Conservation (phyloP, 2,888 invertebrate genomes). For the Loripinus fragilis region DNA sequence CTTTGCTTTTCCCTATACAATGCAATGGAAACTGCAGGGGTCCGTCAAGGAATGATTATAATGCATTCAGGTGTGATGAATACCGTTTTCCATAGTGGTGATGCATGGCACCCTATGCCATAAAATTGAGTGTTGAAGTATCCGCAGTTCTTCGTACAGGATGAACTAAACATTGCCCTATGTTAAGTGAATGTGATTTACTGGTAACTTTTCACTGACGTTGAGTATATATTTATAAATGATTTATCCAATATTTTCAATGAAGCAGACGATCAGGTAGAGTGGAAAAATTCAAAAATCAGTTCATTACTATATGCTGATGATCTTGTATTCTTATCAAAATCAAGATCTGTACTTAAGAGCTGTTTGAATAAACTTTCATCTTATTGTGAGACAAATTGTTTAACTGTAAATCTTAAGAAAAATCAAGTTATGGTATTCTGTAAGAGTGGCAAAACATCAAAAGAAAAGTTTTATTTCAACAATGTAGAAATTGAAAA, state of each 20-base stretch:
- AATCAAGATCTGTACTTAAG: background rate
- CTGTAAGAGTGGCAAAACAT: background rate
- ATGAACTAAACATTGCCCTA: too few species aligned
- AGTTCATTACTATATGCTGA: background rate
- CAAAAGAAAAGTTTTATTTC: background rate
- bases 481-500: background rate
- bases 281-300: background rate
- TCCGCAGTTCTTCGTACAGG: too few species aligned
- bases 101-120: too few species aligned
- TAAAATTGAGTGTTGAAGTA: too few species aligned
- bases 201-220: too few species aligned
- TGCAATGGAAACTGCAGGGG: too few species aligned
- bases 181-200: too few species aligned
- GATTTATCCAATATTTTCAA: background rate
- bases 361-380: background rate
- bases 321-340: background rate
- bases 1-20: too few species aligned
- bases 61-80: too few species aligned
- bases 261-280: background rate
- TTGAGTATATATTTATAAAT: background rate
- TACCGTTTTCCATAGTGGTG: too few species aligned
- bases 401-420: background rate
- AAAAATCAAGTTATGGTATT: background rate
- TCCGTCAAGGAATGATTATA: too few species aligned
- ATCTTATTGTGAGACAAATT: background rate